Evolutionary conservation across 1,140 invertebrate genomes (phyloP), one percentile per base, ranked within the genome.

Genomic region (Drosophila ohnishii): DNA sequence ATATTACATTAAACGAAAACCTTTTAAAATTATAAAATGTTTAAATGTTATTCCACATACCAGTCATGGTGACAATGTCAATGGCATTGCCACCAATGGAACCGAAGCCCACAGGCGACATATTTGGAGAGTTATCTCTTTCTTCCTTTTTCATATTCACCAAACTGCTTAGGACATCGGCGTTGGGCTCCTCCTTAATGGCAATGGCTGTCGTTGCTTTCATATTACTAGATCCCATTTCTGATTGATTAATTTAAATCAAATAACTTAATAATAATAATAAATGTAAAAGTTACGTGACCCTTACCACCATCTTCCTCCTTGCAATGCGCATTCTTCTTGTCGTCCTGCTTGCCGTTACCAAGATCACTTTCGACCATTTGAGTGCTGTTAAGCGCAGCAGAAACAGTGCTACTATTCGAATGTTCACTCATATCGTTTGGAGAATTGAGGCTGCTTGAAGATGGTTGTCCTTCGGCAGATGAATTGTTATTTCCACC

Each of bases 101-200:
- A 10, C 90, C 82, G 59, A 90, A 90, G 10, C 89, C 90, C 50
- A 81, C 80, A 14, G 89, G 85, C 3, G 90, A 90, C 75, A 90
- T 75, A 5, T 75, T 86, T 39, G 90, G 89, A 4, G 89, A 87
- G 16, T 78, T 58, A 16, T 73, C 80, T 44, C 89, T 69, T n/a
- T 90, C 82, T 55, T 90, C 89, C 47, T 91, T 90, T 59, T 90
- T 90, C 39, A 90, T 59, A 59, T 84, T 91, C 2, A 77, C 87
- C n/a, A 90, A 75, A 48, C 61, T 77, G 22, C 50, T 58, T 3
- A 90, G 11, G 9, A 78, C 50, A 50, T 82, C 78, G 3, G 61
- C 4, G 34, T 55, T 55, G 1, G 88, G 69, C 34, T 90, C 88
- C 37, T 90, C 89, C 39, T 90, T 90, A 25, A 89, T 65, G 10